These are phyloP conservation scores for Ceyx erithaca DNA, from an alignment of 2,797 vertebrate species.

Conservation along the genomic window DNA sequence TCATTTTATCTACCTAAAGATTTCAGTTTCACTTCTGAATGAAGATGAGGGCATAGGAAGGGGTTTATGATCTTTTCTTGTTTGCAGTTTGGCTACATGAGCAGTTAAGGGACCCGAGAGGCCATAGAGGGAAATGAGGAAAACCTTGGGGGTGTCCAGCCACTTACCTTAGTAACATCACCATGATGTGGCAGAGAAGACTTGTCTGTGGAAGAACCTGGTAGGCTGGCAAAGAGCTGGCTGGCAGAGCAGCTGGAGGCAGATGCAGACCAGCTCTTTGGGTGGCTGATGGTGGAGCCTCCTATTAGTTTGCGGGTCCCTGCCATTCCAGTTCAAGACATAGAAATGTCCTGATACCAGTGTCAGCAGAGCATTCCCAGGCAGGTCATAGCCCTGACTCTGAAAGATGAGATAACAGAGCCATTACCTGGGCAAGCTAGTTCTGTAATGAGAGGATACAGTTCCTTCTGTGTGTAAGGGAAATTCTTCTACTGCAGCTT, in stretches of 20 bases:
- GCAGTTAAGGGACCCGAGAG: not conserved
- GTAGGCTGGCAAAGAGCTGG: not conserved
- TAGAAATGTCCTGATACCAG: not conserved
- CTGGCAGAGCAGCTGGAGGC: not conserved
- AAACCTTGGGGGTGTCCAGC: not conserved
- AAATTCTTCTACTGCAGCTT: not conserved
- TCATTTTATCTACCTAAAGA: not conserved
- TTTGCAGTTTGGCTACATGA: not conserved
- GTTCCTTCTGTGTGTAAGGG: not conserved
- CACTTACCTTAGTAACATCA: not conserved
- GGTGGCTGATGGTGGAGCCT: not conserved
- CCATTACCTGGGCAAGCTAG: conserved; percentile 17
- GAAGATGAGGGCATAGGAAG: not conserved
- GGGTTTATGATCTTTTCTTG: not conserved
- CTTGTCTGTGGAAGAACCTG: not conserved
- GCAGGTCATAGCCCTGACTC: not conserved
- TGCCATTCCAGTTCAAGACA: fast-evolving
- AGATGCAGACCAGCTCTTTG: fast-evolving
- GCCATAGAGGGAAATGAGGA: not conserved
- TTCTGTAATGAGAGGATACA: conserved; percentile 48
- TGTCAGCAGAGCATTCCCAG: not conserved
- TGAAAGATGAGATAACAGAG: not conserved
- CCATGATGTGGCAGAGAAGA: not conserved
- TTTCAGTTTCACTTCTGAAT: not conserved
- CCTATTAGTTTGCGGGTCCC: not conserved